Conservation (phyloP, 1,140 invertebrate species). For the Eumaeus atala region DNA sequence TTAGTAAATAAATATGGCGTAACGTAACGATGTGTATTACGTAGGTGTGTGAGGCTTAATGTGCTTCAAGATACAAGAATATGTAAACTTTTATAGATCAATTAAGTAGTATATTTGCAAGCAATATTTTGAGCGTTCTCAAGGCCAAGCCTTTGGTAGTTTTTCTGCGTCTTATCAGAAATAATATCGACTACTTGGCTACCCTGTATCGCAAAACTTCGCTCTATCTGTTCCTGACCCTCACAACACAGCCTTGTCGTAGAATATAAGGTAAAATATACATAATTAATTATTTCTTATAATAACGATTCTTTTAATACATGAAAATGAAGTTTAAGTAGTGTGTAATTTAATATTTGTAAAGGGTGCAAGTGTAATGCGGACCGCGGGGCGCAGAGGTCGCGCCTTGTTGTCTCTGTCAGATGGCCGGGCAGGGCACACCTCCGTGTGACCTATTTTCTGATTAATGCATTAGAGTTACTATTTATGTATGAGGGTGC, state of each 20-base stretch:
- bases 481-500: conserved; percentile 67
- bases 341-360: conserved; percentile 50
- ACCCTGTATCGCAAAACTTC: conserved; percentile 19
- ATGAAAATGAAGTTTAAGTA: conserved; percentile 12
- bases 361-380: conserved; percentile 48
- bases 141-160: too few species aligned
- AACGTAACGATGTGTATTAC: conserved; percentile 22
- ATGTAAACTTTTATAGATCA: too few species aligned
- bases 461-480: conserved; percentile 68
- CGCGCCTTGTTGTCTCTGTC: conserved; percentile 57
- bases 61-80: background rate
- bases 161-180: background rate
- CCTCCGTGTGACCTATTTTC: conserved; percentile 71
- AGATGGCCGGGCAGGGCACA: conserved; percentile 51
- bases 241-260: conserved; percentile 36
- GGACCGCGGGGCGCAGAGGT: conserved; percentile 46
- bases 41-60: conserved; percentile 38
- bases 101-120: too few species aligned
- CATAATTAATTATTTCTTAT: conserved; percentile 10
- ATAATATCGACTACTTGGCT: conserved; percentile 29
- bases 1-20: conserved; percentile 71
- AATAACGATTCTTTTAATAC: background rate
- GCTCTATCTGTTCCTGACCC: conserved; percentile 28
- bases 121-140: too few species aligned
- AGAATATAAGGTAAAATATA: conserved; percentile 49